phyloP scores from a whole-genome alignment of 2,113 vertebrate species.

The Heterotis niloticus region DNA sequence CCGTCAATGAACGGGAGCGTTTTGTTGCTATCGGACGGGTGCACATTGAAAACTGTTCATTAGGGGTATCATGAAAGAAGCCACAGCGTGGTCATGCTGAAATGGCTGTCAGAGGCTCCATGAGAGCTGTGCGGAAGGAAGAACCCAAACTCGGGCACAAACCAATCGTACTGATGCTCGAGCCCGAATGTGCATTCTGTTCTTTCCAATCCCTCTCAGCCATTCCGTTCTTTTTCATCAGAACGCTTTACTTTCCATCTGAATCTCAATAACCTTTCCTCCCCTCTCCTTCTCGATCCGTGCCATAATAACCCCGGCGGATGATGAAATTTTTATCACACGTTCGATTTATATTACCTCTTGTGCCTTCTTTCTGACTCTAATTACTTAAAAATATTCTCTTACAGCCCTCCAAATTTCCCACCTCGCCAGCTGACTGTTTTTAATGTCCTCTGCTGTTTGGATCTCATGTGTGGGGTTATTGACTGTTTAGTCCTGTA shows the following conservation, averaged over 20 bases:
- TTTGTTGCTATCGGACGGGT: no score
- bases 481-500: not conserved
- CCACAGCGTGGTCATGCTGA: no score
- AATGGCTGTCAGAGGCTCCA: no score
- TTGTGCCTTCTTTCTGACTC: not conserved
- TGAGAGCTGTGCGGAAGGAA: no score
- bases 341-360: conserved; percentile 3
- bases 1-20: no score
- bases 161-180: not conserved
- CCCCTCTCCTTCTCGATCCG: not conserved
- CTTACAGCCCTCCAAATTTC: not conserved
- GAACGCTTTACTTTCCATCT: not conserved
- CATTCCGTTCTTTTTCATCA: not conserved
- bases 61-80: no score
- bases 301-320: not conserved
- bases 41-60: no score
- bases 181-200: not conserved
- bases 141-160: not conserved
- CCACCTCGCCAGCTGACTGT: not conserved
- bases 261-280: not conserved
- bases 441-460: not conserved
- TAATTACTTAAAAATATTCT: conserved; percentile 12
- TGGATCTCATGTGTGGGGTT: not conserved
- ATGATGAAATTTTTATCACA: conserved; percentile 13
- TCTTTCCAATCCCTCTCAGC: not conserved